Evolutionary conservation across 2,113 vertebrate genomes (phyloP).

Genomic region (Cinclus cinclus): DNA sequence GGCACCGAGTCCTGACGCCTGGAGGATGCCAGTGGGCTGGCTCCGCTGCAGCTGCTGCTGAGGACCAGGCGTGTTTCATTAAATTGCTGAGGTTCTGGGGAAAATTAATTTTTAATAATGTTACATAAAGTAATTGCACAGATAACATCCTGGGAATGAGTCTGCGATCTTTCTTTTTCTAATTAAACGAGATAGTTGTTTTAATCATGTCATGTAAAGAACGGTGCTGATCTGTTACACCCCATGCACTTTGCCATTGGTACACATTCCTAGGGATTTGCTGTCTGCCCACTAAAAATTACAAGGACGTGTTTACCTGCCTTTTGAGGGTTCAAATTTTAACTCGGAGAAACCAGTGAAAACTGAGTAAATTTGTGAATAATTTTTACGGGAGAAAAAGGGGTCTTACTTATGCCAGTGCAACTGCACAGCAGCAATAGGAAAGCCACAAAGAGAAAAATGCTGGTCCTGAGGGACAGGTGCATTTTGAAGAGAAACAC

Average conservation of each 20-base stretch:
- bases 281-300: not conserved
- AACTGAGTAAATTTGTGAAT: not conserved
- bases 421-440: not conserved
- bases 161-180: conserved; percentile 2
- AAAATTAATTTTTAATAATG: conserved; percentile 65
- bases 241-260: not conserved
- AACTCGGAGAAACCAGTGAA: not conserved
- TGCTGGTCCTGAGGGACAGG: not conserved
- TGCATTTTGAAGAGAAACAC: not conserved
- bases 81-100: not conserved
- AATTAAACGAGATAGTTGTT: conserved; percentile 28
- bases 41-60: not conserved
- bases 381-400: not conserved
- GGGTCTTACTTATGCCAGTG: not conserved
- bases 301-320: not conserved
- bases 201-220: not conserved
- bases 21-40: not conserved
- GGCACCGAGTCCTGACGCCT: not conserved
- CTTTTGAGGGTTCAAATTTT: not conserved
- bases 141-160: conserved; percentile 35
- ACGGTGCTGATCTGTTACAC: not conserved
- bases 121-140: conserved; percentile 59
- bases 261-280: not conserved
- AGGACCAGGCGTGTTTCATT: not conserved
- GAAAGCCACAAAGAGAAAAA: not conserved